Percentiles rank a stretch among this genome's conserved stretches.
These are phyloP conservation scores for Saccostrea glomerata DNA, from an alignment of 1,140 invertebrate species.

Conservation along the genomic window DNA sequence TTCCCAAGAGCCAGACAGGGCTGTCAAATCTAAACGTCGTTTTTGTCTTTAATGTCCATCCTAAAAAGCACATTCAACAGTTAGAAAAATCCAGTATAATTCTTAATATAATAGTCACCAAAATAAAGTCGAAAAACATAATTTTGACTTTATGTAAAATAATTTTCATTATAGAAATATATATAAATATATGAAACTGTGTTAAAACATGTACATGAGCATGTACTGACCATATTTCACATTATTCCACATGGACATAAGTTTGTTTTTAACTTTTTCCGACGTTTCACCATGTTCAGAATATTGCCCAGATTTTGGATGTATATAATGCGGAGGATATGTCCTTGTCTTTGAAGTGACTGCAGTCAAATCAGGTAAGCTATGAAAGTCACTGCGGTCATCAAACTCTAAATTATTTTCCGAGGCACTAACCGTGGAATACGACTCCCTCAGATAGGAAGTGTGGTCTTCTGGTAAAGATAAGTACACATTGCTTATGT, in stretches of 20 bases:
- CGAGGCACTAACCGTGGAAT: neutral
- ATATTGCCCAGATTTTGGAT: slow-evolving; percentile 45
- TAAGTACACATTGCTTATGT: neutral
- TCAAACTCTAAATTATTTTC: neutral
- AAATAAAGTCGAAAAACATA: too few relatives aligned
- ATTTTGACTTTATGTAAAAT: too few relatives aligned
- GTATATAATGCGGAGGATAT: slow-evolving; percentile 43
- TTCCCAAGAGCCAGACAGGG: slow-evolving; percentile 90
- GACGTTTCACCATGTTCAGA: slow-evolving; percentile 78
- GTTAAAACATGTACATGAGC: neutral
- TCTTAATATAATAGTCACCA: too few relatives aligned
- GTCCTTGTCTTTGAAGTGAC: slow-evolving; percentile 47
- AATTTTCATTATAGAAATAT: too few relatives aligned
- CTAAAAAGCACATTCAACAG: slow-evolving; percentile 67
- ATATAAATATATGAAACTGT: too few relatives aligned
- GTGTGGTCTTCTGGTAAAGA: neutral
- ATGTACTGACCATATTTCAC: slow-evolving; percentile 87
- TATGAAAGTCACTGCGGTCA: slow-evolving; percentile 23
- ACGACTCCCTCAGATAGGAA: neutral
- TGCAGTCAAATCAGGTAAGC: neutral
- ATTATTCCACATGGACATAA: slow-evolving; percentile 93
- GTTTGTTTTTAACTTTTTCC: slow-evolving; percentile 87
- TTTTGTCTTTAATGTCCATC: slow-evolving; percentile 88
- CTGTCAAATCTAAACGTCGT: slow-evolving; percentile 92
- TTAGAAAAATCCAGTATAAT: too few relatives aligned